These are phyloP conservation scores for Heterotis niloticus DNA, from an alignment of 2,113 vertebrate genomes.

Conservation along the genomic window DNA sequence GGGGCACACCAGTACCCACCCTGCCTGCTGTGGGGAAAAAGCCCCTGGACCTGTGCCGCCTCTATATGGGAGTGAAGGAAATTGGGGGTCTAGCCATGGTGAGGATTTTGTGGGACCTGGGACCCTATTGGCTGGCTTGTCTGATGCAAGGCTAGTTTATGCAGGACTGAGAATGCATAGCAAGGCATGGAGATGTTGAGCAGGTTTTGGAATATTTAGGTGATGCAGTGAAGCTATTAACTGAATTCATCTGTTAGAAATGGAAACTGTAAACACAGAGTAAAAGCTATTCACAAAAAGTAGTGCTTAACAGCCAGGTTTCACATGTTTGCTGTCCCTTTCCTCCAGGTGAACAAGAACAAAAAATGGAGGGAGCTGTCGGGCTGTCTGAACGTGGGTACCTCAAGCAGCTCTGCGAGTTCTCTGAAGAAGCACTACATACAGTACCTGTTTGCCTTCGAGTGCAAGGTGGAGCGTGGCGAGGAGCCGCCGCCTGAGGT, in stretches of 20 bases:
- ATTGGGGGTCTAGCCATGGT: constrained; percentile 94
- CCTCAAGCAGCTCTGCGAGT: constrained; percentile 89
- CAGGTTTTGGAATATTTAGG: too few relatives aligned
- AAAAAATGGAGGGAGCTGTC: constrained; percentile 94
- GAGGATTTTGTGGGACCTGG: constrained; percentile 26
- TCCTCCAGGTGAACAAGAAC: constrained; percentile 88
- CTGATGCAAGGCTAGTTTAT: too few relatives aligned
- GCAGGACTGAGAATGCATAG: too few relatives aligned
- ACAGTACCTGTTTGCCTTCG: constrained; percentile 94
- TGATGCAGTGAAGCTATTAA: too few relatives aligned
- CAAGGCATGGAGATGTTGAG: too few relatives aligned
- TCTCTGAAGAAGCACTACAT: constrained; percentile 95
- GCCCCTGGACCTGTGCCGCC: constrained; percentile 87
- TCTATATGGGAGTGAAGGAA: constrained; percentile 85
- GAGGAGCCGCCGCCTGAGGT: constrained; percentile 89
- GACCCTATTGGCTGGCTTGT: too few relatives aligned
- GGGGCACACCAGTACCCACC: constrained; percentile 79
- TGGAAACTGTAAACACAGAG: too few relatives aligned
- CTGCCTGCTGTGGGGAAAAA: constrained; percentile 90
- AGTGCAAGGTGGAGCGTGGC: constrained; percentile 90
- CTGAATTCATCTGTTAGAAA: too few relatives aligned
- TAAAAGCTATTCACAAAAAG: not conserved
- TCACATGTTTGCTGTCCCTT: constrained; percentile 9
- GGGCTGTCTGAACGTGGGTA: constrained; percentile 79
- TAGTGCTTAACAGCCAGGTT: not conserved